Evolutionary conservation across 2,888 invertebrate species (phyloP), one percentile per base, ranked within the genome.

Genomic region (Ganaspis brasiliensis): DNA sequence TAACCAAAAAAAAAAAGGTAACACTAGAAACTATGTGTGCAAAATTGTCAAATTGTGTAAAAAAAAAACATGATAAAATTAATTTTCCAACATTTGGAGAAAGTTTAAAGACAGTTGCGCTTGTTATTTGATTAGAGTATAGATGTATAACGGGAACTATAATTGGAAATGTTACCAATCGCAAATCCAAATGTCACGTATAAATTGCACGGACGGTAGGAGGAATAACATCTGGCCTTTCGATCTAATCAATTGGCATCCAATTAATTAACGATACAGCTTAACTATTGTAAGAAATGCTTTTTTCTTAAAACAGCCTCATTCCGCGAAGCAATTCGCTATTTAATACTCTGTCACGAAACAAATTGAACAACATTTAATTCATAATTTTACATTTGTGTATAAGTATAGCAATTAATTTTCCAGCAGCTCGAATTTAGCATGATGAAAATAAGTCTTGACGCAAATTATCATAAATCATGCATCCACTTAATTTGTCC

Each of bases 211-310:
- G 5, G 12, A 61, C 37, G 37, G 37, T 61, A 61, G 61, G 16
- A 16, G 61, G 31, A 59, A 59, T 37, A 61, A 61, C 35, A 61
- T 61, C 61, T 37, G 61, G 37, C 61, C 61, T 61, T 61, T 61
- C 37, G 61, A 61, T 61, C 19, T 61, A 37, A 61, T 61, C 61
- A 61, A 61, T 61, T 61, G 61, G 61, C 61, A 61, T 61, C 61
- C 61, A 61, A 61, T 61, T 61, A 61, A 61, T 61, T 61, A 61
- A 61, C 37, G 61, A 61, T 61, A 61, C 61, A 61, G 61, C 61
- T 61, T 61, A 61, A 61, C 61, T 61, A 61, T 61, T 61, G 61
- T 61, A 61, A 31, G 19, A 61, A 37, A 61, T 12, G 31, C 35
- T 35, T n/a, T 31, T 61, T 61, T 61, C n/a, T 31, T 19, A 4